These are phyloP conservation scores for Oryzaephilus surinamensis DNA, from an alignment of 1,140 invertebrate species.

Conservation along the genomic window DNA sequence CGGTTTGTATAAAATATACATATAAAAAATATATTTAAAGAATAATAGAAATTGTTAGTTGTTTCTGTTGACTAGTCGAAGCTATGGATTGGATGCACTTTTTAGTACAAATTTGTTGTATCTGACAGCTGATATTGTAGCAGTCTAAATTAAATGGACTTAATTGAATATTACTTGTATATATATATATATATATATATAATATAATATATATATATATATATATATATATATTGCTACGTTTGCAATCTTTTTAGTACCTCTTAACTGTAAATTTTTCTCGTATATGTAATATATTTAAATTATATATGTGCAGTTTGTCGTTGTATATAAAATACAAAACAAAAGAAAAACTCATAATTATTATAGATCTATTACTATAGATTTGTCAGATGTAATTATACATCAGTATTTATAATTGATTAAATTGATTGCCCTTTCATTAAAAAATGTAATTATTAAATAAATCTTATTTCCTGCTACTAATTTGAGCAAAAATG, in stretches of 20 bases:
- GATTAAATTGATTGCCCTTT: no score
- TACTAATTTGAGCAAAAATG: no score
- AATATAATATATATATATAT: slow-evolving; percentile 12
- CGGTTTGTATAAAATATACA: no score
- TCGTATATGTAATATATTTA: slow-evolving; percentile 31
- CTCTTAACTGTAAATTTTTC: slow-evolving; percentile 31
- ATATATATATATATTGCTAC: slow-evolving; percentile 25
- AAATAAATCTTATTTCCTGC: no score
- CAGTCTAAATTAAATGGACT: no score
- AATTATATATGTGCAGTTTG: slow-evolving; percentile 33
- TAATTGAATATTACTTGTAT: no score
- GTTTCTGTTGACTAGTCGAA: slow-evolving; percentile 23
- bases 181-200: slow-evolving; percentile 15
- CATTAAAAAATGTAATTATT: no score
- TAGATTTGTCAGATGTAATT: no score
- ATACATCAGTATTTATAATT: no score
- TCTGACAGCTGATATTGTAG: slow-evolving; percentile 14
- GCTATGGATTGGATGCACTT: slow-evolving; percentile 29
- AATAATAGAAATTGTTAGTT: slow-evolving; percentile 18
- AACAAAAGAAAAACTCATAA: no score
- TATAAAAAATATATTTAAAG: slow-evolving; percentile 2
- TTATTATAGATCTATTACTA: no score
- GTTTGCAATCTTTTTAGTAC: slow-evolving; percentile 32
- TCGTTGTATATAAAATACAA: slow-evolving; percentile 35
- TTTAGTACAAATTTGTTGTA: slow-evolving; percentile 34